Evolutionary conservation across 1,140 invertebrate species (phyloP).

Genomic region (Drosophila takahashii): DNA sequence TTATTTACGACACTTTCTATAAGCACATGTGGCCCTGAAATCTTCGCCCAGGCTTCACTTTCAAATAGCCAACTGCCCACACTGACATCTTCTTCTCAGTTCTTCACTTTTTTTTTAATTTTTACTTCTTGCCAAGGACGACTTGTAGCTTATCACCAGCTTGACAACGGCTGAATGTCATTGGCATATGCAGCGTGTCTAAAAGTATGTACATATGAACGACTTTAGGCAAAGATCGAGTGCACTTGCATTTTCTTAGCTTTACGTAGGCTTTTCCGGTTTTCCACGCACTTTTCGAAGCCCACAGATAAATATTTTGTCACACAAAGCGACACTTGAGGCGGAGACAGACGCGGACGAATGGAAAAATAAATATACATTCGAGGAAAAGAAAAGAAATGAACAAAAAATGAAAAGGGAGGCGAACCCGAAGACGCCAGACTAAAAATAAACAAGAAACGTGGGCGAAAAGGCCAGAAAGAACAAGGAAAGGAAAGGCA

Average conservation of each 20-base stretch:
- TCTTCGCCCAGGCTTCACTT: conserved; percentile 44
- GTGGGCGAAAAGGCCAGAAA: conserved; percentile 52
- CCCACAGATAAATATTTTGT: conserved; percentile 56
- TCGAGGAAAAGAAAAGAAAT: conserved; percentile 36
- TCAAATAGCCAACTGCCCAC: conserved; percentile 42
- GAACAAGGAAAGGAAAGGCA: conserved; percentile 16
- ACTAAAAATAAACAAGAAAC: conserved; percentile 74
- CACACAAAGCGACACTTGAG: conserved; percentile 53
- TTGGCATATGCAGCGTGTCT: conserved; percentile 42
- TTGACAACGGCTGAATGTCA: conserved; percentile 65
- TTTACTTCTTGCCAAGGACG: conserved; percentile 58
- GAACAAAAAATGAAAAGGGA: conserved; percentile 23
- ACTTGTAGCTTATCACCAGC: conserved; percentile 59
- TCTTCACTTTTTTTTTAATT: conserved; percentile 11
- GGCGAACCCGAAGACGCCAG: conserved; percentile 22
- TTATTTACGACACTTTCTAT: conserved; percentile 14
- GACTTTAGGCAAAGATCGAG: conserved; percentile 17
- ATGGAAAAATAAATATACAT: conserved; percentile 38
- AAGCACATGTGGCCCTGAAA: conserved; percentile 15
- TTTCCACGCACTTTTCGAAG: conserved; percentile 52
- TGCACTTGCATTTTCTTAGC: conserved; percentile 71
- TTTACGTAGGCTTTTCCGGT: conserved; percentile 76
- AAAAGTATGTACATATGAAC: not conserved
- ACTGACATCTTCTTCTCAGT: not conserved
- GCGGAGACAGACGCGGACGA: conserved; percentile 32